Evolutionary conservation across 2,888 invertebrate species (phyloP).

Genomic region (Sialis lutaria): DNA sequence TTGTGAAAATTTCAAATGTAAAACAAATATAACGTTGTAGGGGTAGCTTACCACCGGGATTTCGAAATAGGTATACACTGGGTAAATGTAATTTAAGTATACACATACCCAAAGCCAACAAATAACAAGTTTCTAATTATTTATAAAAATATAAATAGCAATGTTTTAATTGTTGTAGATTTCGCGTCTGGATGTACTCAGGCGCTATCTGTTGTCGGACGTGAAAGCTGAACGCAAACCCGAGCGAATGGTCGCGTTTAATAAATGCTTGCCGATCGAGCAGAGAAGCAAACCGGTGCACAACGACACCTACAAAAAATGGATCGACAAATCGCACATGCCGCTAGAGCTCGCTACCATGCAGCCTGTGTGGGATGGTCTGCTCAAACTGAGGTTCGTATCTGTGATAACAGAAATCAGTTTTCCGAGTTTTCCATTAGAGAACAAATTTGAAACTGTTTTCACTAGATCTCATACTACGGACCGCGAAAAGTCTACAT

Average conservation of each 20-base stretch:
- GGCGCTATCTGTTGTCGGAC: constrained; percentile 30
- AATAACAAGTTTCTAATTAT: not conserved
- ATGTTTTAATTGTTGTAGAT: constrained; percentile 17
- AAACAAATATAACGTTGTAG: no score
- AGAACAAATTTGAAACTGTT: no score
- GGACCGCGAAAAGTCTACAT: no score
- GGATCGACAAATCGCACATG: constrained; percentile 35
- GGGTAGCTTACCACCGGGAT: no score
- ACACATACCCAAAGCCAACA: not conserved
- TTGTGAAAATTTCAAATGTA: no score
- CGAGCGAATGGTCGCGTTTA: constrained; percentile 32
- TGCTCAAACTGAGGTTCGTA: constrained; percentile 34
- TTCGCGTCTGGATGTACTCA: constrained; percentile 29
- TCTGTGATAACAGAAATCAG: no score
- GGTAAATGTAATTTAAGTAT: no score
- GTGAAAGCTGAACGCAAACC: constrained; percentile 29
- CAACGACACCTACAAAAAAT: constrained; percentile 32
- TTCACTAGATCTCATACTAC: no score
- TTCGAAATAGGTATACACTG: no score
- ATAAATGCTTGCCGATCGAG: constrained; percentile 29
- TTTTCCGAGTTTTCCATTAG: no score
- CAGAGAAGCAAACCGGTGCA: constrained; percentile 33
- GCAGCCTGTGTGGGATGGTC: constrained; percentile 44
- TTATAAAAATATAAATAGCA: not conserved
- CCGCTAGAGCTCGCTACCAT: constrained; percentile 39